Conservation (phyloP, 2,888 invertebrate species). For the Parnassius mnemosyne region DNA sequence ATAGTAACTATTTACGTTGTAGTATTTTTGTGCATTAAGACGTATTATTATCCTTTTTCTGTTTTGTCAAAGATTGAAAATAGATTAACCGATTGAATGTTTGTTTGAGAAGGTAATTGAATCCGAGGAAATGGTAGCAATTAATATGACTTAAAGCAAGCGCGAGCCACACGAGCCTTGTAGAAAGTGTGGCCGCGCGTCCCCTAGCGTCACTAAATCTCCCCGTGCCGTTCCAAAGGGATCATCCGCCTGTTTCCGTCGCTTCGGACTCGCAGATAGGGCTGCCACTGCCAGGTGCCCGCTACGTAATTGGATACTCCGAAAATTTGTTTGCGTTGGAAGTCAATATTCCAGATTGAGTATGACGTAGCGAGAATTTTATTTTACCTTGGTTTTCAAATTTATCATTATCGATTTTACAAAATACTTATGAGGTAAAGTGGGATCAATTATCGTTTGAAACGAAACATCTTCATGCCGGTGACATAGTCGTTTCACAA, state of each 20-base stretch:
- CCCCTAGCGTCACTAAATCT: constrained; percentile 55
- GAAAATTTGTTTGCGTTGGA: constrained; percentile 21
- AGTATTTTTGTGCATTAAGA: too few relatives aligned
- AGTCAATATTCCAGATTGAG: constrained; percentile 6
- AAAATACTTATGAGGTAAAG: too few relatives aligned
- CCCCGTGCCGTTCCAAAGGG: constrained; percentile 50
- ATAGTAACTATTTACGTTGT: too few relatives aligned
- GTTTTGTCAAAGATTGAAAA: too few relatives aligned
- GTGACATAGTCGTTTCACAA: too few relatives aligned
- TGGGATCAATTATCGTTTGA: too few relatives aligned
- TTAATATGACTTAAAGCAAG: neutral
- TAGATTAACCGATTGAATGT: neutral
- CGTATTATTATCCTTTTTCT: too few relatives aligned
- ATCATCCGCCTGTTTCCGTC: constrained; percentile 58
- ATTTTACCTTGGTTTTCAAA: neutral
- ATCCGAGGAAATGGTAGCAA: neutral
- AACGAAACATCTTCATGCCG: too few relatives aligned
- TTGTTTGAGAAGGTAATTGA: neutral
- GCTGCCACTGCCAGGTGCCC: constrained; percentile 27
- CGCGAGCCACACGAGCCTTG: constrained; percentile 26
- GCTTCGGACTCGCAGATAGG: constrained; percentile 40
- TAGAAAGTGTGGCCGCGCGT: constrained; percentile 34
- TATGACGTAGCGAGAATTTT: neutral
- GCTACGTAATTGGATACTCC: constrained; percentile 12
- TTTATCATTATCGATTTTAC: too few relatives aligned